Evolutionary conservation across 2,113 vertebrate genomes (phyloP).

Genomic region (Marmota monax): DNA sequence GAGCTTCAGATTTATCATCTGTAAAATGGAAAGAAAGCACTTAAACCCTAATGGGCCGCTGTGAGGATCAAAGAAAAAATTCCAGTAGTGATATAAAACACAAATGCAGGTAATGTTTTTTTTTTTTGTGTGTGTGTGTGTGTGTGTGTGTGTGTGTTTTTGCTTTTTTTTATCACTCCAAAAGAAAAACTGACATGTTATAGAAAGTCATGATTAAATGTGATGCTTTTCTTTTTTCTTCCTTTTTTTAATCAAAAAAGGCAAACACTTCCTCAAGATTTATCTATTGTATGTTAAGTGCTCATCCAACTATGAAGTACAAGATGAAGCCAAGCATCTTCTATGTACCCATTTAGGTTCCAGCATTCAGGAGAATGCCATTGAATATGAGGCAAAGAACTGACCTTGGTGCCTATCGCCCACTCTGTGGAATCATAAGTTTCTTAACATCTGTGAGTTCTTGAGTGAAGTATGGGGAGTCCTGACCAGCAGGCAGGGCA

Average conservation of each 20-base stretch:
- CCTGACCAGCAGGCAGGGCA: not conserved
- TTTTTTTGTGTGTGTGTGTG: not conserved
- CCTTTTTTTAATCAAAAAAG: not conserved
- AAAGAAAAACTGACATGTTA: not conserved
- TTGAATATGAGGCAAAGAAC: not conserved
- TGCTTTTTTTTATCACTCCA: not conserved
- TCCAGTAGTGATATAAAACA: not conserved
- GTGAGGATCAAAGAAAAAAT: not conserved
- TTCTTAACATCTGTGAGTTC: not conserved
- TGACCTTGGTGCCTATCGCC: not conserved
- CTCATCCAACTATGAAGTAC: not conserved
- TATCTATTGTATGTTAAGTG: not conserved
- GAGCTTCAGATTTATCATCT: not conserved
- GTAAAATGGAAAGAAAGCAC: not conserved
- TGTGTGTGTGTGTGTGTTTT: no score
- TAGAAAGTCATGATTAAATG: not conserved
- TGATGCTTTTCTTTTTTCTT: not conserved
- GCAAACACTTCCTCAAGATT: not conserved
- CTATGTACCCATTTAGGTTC: not conserved
- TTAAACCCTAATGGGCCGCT: not conserved
- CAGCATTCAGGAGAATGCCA: not conserved
- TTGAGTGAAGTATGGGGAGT: not conserved
- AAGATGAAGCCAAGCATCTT: not conserved
- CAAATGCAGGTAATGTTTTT: not conserved
- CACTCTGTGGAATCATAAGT: not conserved